phyloP scores from a whole-genome alignment of 2,888 invertebrate genomes.

The Athrips mouffetella region DNA sequence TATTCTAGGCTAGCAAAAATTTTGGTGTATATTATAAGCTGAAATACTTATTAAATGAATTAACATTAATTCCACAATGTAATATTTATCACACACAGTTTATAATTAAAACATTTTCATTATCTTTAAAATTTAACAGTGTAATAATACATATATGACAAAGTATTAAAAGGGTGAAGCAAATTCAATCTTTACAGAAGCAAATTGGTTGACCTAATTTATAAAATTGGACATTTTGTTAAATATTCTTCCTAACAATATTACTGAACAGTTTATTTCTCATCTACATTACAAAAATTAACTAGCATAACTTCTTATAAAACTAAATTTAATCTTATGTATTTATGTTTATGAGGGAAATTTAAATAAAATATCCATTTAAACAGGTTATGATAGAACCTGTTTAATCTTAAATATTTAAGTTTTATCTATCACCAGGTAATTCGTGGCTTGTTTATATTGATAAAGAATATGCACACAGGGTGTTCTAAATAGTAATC shows the following conservation, averaged over 20 bases:
- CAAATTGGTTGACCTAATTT: constrained; percentile 22
- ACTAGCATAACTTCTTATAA: constrained; percentile 22
- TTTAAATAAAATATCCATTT: neutral
- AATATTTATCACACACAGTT: constrained; percentile 33
- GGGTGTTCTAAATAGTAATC: no score
- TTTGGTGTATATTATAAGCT: constrained; percentile 9
- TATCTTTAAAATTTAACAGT: constrained; percentile 34
- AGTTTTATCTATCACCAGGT: neutral
- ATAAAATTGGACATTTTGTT: constrained; percentile 20
- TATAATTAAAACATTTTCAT: constrained; percentile 12
- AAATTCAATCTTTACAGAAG: constrained; percentile 20
- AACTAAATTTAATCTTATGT: constrained; percentile 21
- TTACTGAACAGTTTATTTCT: constrained; percentile 12
- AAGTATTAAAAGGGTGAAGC: constrained; percentile 32
- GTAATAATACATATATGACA: constrained; percentile 21
- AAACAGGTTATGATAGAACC: neutral
- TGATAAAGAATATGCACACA: neutral
- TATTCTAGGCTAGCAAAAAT: constrained; percentile 10
- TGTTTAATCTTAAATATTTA: neutral
- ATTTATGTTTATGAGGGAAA: constrained; percentile 14
- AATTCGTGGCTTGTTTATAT: neutral
- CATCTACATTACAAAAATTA: constrained; percentile 19
- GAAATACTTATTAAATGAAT: constrained; percentile 3
- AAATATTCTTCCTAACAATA: constrained; percentile 9
- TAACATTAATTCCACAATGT: neutral